Conservation (phyloP, 2,797 vertebrate genomes). For the Rhinella marina region DNA sequence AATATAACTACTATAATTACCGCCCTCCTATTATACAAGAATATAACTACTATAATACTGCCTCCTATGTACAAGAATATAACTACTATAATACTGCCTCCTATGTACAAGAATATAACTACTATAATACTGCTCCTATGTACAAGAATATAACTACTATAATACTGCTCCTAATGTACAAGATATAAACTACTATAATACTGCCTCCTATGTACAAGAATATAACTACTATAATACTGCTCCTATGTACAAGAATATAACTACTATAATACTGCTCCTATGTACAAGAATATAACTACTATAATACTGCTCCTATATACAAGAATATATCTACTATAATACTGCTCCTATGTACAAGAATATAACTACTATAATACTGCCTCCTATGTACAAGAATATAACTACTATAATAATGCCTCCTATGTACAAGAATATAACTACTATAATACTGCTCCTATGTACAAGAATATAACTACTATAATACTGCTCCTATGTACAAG, state of each 20-base stretch:
- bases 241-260: neutral
- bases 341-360: neutral
- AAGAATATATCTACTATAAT: no score
- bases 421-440: no score
- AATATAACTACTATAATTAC: constrained; percentile 20
- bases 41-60: constrained; percentile 20
- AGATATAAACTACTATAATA: constrained; percentile 1
- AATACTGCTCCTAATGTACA: neutral
- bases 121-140: constrained; percentile 1
- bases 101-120: constrained; percentile 7
- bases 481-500: neutral
- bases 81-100: neutral
- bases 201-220: neutral
- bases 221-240: neutral
- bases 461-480: no score
- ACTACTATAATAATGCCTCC: neutral
- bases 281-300: neutral
- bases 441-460: no score
- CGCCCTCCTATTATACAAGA: neutral
- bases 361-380: constrained; percentile 1
- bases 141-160: no score
- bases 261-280: neutral
- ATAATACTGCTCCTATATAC: no score
- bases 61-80: neutral
- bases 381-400: neutral